Percentiles rank a stretch among this genome's conserved stretches.
Evolutionary conservation across 2,888 invertebrate species (phyloP).

Genomic region (Encarsia formosa): DNA sequence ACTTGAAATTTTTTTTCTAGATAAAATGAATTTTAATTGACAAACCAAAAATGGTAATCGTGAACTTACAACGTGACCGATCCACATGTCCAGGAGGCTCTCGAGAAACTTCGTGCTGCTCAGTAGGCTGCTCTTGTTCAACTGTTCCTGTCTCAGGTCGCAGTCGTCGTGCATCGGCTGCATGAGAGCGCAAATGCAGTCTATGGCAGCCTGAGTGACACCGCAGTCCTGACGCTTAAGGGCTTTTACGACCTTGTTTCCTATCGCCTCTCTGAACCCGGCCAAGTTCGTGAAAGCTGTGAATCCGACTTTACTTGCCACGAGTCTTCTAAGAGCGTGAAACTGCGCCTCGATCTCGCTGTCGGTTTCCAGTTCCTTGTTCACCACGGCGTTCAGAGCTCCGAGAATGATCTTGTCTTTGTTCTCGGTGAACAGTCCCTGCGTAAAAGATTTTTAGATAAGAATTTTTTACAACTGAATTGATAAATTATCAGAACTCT

Average conservation of each 20-base stretch:
- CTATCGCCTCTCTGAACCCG: constrained; percentile 92
- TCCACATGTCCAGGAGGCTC: constrained; percentile 91
- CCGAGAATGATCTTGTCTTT: constrained; percentile 94
- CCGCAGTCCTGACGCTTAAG: constrained; percentile 83
- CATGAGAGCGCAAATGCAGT: constrained; percentile 96
- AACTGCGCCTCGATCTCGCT: constrained; percentile 90
- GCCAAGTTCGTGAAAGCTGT: constrained; percentile 87
- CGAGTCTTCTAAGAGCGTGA: constrained; percentile 85
- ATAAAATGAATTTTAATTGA: neutral
- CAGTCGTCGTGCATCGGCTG: constrained; percentile 98
- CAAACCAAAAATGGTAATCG: constrained; percentile 2
- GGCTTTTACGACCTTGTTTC: constrained; percentile 85
- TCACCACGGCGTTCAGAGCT: constrained; percentile 80
- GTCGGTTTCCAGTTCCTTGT: constrained; percentile 62
- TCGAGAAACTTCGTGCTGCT: constrained; percentile 89
- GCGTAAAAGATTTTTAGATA: constrained; percentile 46
- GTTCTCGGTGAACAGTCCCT: constrained; percentile 96
- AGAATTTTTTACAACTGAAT: neutral
- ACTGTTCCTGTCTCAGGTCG: constrained; percentile 93
- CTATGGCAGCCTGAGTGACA: constrained; percentile 92
- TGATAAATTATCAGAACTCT: too few species aligned
- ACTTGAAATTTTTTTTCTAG: neutral
- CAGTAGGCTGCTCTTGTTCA: constrained; percentile 94
- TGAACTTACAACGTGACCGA: constrained; percentile 83
- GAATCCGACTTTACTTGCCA: constrained; percentile 98